Evolutionary conservation across 2,888 invertebrate species (phyloP), one percentile per base, ranked within the genome.

Genomic region (Ashinkailepas kermadecensis): DNA sequence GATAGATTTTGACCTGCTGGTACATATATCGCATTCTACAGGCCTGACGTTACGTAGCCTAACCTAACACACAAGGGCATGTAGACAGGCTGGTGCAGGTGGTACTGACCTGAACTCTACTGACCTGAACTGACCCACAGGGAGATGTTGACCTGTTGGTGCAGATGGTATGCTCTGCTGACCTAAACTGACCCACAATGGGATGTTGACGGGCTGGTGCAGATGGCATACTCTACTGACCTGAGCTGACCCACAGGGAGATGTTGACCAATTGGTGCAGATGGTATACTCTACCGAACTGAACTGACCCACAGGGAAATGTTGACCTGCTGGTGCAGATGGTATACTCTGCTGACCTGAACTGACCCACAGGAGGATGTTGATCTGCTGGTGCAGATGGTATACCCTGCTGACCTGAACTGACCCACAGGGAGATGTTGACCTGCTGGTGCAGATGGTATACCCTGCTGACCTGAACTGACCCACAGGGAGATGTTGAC

Each of bases 121-220:
- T n/a, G 21, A 21, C n/a, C 18, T 64, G 64, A 39, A n/a, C 64
- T n/a, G 64, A n/a, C 0, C 15, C 13, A 4, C 70, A 70, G 70
- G 70, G 70, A 15, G 70, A 70, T 23, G 70, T 70, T 25, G 78
- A 78, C 78, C 54, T 78, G 56, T 21, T 57, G 57, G 79, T 79
- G 79, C n/a, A 58, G 11, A 12, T 79, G 79, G 23, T 79, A 15
- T n/a, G 25, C 59, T 18, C 58, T 79, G 79, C 79, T 58, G 0
- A n/a, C 58, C 12, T 79, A 58, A 58, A 58, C 79, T 9, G 57
- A 58, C 59, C 15, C 59, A n/a, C 21, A n/a, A n/a, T 9, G 21
- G 6, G 6, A 64, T 21, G 64, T 64, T 21, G 64, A 64, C 64
- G 8, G 6, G n/a, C n/a, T 1, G 64, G 64, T 64, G 21, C 64